phyloP scores from a whole-genome alignment of 2,797 vertebrate species.

The Parauchenoglanis ngamensis region DNA sequence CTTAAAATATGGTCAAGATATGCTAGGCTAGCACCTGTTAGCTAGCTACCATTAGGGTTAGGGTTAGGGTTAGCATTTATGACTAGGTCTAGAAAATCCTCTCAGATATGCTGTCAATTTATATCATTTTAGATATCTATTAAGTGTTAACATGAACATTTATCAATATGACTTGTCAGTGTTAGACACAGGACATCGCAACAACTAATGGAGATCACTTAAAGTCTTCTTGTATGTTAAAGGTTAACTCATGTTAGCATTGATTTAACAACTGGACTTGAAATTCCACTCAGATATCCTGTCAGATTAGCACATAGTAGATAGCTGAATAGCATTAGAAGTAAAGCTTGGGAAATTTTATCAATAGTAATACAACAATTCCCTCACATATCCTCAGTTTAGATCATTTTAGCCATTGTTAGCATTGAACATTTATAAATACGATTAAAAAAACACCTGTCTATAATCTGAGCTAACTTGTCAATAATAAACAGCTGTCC shows the following conservation, averaged over 20 bases:
- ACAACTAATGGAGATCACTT: not conserved
- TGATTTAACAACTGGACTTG: not conserved
- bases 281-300: not conserved
- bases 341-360: not conserved
- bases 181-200: not conserved
- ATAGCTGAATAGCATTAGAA: not conserved
- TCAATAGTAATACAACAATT: not conserved
- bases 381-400: not conserved
- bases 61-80: not conserved
- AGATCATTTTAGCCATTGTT: not conserved
- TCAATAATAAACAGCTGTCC: not conserved
- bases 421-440: not conserved
- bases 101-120: not conserved
- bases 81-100: not conserved
- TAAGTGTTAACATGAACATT: not conserved
- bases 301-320: not conserved
- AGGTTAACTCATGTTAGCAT: not conserved
- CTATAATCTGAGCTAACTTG: not conserved
- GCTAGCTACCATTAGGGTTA: not conserved
- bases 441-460: not conserved
- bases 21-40: not conserved
- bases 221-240: not conserved
- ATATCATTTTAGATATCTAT: not conserved
- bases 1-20: not conserved
- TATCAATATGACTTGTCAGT: not conserved